A percentile compares a stretch with the other conserved stretches of the same genome.
These are phyloP conservation scores for Penaeus chinensis DNA, from an alignment of 1,140 invertebrate genomes.

Conservation along the genomic window DNA sequence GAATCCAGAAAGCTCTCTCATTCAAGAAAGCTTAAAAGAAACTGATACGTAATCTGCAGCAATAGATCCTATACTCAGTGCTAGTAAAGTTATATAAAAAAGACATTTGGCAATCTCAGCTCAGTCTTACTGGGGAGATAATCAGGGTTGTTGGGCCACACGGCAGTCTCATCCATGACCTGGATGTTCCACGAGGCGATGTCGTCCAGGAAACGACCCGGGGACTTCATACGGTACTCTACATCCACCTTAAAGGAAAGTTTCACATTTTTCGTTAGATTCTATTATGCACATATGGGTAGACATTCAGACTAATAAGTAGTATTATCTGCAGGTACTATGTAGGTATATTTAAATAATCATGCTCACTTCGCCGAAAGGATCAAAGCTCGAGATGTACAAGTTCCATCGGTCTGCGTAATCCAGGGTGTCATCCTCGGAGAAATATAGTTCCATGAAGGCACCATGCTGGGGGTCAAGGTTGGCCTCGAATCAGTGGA, in stretches of 20 bases:
- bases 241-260: conserved; percentile 29
- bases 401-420: conserved; percentile 64
- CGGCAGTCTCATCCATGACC: conserved; percentile 64
- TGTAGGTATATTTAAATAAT: neutral
- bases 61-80: too few relatives aligned
- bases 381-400: conserved; percentile 66
- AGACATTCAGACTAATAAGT: too few relatives aligned
- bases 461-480: conserved; percentile 62
- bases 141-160: conserved; percentile 66
- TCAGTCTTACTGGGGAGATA: conserved; percentile 62
- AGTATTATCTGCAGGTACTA: neutral
- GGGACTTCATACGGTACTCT: conserved; percentile 64
- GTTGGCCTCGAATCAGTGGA: neutral
- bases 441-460: conserved; percentile 65
- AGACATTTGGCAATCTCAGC: too few relatives aligned
- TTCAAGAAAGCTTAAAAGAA: too few relatives aligned
- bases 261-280: neutral
- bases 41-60: too few relatives aligned
- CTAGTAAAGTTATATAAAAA: too few relatives aligned
- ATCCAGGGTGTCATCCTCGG: conserved; percentile 51
- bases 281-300: neutral
- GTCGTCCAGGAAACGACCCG: conserved; percentile 64
- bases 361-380: conserved; percentile 40
- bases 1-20: too few relatives aligned
- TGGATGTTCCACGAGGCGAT: conserved; percentile 64